Base-by-base conservation (phyloP, 2,113 vertebrate species). In the Petromus typicus region DNA sequence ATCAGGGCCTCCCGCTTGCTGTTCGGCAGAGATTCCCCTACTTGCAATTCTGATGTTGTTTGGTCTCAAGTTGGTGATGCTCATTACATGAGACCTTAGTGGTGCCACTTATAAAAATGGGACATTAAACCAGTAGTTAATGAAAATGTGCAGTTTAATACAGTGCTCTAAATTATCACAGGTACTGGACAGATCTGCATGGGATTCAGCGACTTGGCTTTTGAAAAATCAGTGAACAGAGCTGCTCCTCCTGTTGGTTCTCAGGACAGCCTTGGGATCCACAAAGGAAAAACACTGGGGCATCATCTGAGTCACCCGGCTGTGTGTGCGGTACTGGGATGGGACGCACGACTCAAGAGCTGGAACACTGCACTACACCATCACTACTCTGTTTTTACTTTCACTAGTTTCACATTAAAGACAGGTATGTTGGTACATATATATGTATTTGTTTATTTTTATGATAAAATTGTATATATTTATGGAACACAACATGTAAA, bases 41-140 rank as follows among this genome's bases (percentile, higher is more conserved):
- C 37, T 96, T 96, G 3, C 34, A 86, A 96, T 90, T 88, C 89
- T 73, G 40, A 43, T 40, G 67, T 37, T 71, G 90, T 78, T 73
- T n/a, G 79, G 78, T 95, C 61, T 90, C 82, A 95, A 69, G 64
- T 89, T 89, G 34, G 32, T 51, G 37, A 92, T 85, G 88, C 85
- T 97, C 95, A 92, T 95, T 90, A 92, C 48, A 90, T 92, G 95
- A 94, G 95, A 95, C 78, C 23, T 94, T 95, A 30, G 34, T 27
- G 73, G 59, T 75, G 66, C 61, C 34, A 95, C 93, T 89, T 94
- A 71, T 66, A 96, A 95, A 96, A 85, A 94, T n/a, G n/a, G n/a
- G n/a, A n/a, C n/a, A n/a, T 75, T 91, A 86, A 93, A 78, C 85
- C 63, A 63, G 86, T 86, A 86, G 90, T 83, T 95, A 93, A 93